Evolutionary conservation across 1,140 invertebrate genomes (phyloP).

Genomic region (Platyscapa corneri): DNA sequence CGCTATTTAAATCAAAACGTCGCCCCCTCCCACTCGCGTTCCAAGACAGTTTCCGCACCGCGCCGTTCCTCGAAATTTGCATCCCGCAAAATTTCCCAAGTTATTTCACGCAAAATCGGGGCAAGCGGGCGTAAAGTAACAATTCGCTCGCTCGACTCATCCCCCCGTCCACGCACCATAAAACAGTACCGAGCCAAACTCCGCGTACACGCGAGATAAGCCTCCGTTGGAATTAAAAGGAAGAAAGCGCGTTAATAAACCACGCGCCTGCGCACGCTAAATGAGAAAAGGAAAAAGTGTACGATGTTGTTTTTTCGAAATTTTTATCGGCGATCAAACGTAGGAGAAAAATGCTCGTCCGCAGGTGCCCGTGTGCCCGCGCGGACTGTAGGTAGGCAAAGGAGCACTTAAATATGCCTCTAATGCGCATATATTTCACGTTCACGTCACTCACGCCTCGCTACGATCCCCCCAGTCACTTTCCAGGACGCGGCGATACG

Average conservation of each 20-base stretch:
- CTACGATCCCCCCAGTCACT: not conserved
- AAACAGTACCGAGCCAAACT: not conserved
- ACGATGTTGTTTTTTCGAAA: not conserved
- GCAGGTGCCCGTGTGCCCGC: slow-evolving; percentile 23
- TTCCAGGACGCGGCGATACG: slow-evolving; percentile 8
- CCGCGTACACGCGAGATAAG: not conserved
- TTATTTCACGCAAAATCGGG: not conserved
- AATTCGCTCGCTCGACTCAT: not conserved
- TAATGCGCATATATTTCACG: slow-evolving; percentile 47
- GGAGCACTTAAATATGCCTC: slow-evolving; percentile 28
- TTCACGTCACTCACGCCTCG: slow-evolving; percentile 31
- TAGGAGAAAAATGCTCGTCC: slow-evolving; percentile 22
- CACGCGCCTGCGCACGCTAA: not conserved
- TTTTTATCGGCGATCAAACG: slow-evolving; percentile 30
- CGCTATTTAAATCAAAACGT: too few species aligned
- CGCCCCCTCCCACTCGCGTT: too few species aligned
- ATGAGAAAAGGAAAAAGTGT: not conserved
- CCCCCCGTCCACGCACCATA: not conserved
- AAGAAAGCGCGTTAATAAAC: not conserved
- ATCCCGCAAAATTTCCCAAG: not conserved
- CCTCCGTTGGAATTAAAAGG: not conserved
- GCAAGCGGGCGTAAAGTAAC: not conserved
- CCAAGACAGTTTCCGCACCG: not conserved
- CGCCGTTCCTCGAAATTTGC: not conserved
- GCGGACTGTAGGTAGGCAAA: not conserved